Base-by-base conservation (phyloP, 2,797 vertebrate species). In the Coranthus polyacanthus region DNA sequence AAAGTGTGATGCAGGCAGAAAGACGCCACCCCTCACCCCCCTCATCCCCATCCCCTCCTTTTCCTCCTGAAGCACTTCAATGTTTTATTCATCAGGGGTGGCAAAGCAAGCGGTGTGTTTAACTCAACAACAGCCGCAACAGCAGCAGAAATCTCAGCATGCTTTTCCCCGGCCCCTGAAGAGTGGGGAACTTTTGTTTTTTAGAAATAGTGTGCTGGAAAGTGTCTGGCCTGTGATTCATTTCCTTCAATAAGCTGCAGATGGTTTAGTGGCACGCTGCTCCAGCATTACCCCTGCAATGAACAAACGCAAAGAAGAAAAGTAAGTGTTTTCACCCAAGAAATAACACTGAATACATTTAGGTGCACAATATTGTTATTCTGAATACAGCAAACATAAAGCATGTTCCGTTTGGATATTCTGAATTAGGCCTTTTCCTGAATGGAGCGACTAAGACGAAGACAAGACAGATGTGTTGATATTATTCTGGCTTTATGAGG, bases 11-110 rank as follows among this genome's bases (percentile, higher is more conserved):
- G 81, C 52, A 78, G 76, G 59, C 72, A 43, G 75, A 72, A 54
- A 75, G 65, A 58, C 65, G 42, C 50, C 21, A 43, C 16, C 15
- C 12, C 52, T 26, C 29, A 26, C 24, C 6, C 3, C 3, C 24
- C 24, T 6, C 24, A 3, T 6, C 24, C 24, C 24, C 24, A 3
- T 3, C 24, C 24, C 24, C 6, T 6, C 6, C 24, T 26, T 26
- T 6, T 56, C 44, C 81, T 85, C 77, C 85, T 20, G 64, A 59
- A 86, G 77, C 68, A 73, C 78, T 78, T 49, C 45, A 8, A 89
- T 91, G 89, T 92, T 90, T 92, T 91, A 93, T 93, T 92, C 83
- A 92, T 86, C 69, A 81, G 72, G 66, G 61, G 65, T 72, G 77
- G 79, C 71, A 42, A 81, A 85, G 84, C 72, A 88, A 85, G 84